Conservation (phyloP, 2,797 vertebrate genomes). For the Euphonia xanthogaster region DNA sequence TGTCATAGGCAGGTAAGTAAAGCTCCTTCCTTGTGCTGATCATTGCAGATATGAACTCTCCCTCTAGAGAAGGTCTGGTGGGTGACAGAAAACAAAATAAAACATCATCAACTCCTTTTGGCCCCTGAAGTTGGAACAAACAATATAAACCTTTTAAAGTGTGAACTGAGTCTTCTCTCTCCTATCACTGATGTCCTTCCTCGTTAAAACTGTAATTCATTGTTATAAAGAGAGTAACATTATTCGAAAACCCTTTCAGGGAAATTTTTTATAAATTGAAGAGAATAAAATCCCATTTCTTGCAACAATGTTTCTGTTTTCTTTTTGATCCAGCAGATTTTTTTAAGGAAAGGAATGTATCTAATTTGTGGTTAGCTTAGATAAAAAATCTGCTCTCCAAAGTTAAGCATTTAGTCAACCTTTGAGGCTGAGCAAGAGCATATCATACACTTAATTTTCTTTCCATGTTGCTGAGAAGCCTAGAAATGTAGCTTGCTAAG, state of each 20-base stretch:
- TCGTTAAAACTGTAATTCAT: neutral
- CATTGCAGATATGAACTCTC: neutral
- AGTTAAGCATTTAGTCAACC: neutral
- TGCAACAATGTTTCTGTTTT: neutral
- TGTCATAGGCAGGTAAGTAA: neutral
- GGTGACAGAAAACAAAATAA: neutral
- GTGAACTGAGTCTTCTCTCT: neutral
- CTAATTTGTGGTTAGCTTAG: neutral
- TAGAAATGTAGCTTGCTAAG: neutral
- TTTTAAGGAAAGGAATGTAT: neutral
- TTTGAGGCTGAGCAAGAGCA: neutral
- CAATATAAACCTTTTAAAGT: neutral
- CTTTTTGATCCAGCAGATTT: neutral
- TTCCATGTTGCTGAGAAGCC: neutral
- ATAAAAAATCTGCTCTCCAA: neutral
- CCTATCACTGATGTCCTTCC: neutral
- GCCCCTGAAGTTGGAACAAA: neutral
- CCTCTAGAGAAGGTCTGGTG: neutral
- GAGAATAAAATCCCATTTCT: neutral
- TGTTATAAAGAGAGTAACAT: neutral
- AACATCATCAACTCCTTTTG: neutral
- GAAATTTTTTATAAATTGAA: neutral
- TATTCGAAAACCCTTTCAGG: neutral
- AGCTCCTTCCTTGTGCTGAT: neutral
- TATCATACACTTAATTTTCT: neutral